Base-by-base conservation (phyloP, 2,888 invertebrate species). In the Philhelius pedissequus region DNA sequence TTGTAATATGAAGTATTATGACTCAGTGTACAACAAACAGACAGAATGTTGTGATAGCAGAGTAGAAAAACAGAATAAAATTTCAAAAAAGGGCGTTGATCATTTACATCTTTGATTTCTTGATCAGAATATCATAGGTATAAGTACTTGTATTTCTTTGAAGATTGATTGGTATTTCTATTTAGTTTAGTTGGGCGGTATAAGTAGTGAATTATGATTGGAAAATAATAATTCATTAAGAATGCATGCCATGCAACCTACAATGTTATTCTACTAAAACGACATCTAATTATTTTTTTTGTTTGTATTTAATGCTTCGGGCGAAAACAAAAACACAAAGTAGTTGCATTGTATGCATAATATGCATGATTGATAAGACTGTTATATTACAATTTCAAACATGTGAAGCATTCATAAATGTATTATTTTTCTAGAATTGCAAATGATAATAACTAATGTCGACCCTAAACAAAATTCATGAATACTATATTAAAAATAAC, bases 51-150 rank as follows among this genome's bases (percentile, higher is more conserved):
- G 54, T 56, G 15, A 25, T 15, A 13, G 11, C n/a, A n/a, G n/a
- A n/a, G n/a, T n/a, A n/a, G n/a, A 58, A 22, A 40, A 40, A 54
- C 38, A 4, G 43, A 50, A 22, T 15, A 5, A 1, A n/a, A 2
- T n/a, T 27, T 2, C 15, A 0, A 15, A 35, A 71, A 48, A 58
- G 58, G 58, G 70, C 58, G 58, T 71, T 58, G 70, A 58, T 58
- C 30, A 45, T 70, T 70, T 70, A 58, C 70, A 69, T 30, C 69
- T 69, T 69, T n/a, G n/a, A 25, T 18, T 20, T 56, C 27, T 56
- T 56, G n/a, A 40, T 13, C 38, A 52, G 15, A 50, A n/a, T n/a
- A n/a, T n/a, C n/a, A n/a, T n/a, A n/a, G 7, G 1, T 30, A 30
- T 54, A 4, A 27, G 7, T 25, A n/a, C n/a, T n/a, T n/a, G n/a